phyloP scores from a whole-genome alignment of 2,113 vertebrate genomes.

The Rhabdomys dilectus region DNA sequence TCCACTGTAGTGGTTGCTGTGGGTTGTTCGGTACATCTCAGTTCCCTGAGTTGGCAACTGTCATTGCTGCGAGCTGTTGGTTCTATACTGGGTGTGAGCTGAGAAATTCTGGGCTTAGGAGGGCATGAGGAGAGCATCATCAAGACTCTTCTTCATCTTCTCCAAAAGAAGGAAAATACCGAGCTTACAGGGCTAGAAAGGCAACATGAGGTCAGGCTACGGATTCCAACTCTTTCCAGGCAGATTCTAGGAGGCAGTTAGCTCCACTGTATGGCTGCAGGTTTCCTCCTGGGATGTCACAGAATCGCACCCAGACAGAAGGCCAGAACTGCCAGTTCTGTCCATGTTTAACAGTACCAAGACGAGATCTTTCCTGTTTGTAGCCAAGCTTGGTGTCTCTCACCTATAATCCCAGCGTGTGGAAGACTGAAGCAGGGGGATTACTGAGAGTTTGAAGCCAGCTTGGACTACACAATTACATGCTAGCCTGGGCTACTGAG shows the following conservation, averaged over 20 bases:
- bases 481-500: background rate
- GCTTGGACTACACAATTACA: background rate
- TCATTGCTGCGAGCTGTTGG: background rate
- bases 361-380: background rate
- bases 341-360: background rate
- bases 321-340: background rate
- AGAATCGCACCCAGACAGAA: background rate
- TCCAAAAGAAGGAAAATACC: background rate
- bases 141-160: background rate
- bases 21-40: background rate
- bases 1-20: no score
- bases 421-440: background rate
- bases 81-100: background rate
- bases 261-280: background rate
- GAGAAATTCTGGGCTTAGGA: background rate
- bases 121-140: background rate
- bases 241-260: background rate
- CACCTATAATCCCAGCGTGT: background rate
- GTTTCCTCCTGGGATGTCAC: background rate
- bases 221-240: background rate
- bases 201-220: background rate
- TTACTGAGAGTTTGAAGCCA: background rate
- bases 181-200: background rate
- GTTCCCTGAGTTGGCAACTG: background rate
- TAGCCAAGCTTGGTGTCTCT: background rate